These are phyloP conservation scores for Noctua janthina DNA, from an alignment of 2,888 invertebrate species.

Conservation along the genomic window DNA sequence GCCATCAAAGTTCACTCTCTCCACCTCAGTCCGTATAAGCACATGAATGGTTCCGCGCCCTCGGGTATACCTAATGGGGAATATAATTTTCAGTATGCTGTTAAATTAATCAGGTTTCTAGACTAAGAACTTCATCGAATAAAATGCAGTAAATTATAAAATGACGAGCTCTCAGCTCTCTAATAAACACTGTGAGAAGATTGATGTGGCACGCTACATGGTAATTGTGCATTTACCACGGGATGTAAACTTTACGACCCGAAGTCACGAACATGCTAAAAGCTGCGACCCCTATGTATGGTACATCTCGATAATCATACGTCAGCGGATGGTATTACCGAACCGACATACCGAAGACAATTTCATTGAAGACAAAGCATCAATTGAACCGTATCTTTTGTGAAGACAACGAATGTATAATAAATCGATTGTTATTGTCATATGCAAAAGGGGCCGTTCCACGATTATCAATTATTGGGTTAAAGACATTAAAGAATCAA, in stretches of 20 bases:
- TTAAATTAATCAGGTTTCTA: slow-evolving; percentile 54
- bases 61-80: slow-evolving; percentile 39
- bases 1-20: slow-evolving; percentile 63
- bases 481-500: slow-evolving; percentile 21
- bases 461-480: slow-evolving; percentile 28
- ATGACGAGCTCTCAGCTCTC: slow-evolving; percentile 44
- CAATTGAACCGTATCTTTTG: slow-evolving; percentile 74
- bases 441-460: slow-evolving; percentile 51
- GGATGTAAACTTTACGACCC: slow-evolving; percentile 58
- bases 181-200: slow-evolving; percentile 63
- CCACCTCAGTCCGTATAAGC: slow-evolving; percentile 33
- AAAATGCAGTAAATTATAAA: slow-evolving; percentile 31
- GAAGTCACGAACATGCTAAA: slow-evolving; percentile 66
- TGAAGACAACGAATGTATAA: slow-evolving; percentile 74
- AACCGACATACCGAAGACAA: slow-evolving; percentile 65
- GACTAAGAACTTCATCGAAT: slow-evolving; percentile 37
- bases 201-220: slow-evolving; percentile 59
- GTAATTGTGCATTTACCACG: slow-evolving; percentile 71
- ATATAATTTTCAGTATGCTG: slow-evolving; percentile 57
- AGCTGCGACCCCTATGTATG: slow-evolving; percentile 48
- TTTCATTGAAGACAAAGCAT: slow-evolving; percentile 68
- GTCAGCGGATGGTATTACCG: slow-evolving; percentile 50
- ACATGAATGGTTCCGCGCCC: slow-evolving; percentile 60
- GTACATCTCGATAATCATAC: slow-evolving; percentile 63
- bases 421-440: slow-evolving; percentile 72